Evolutionary conservation across 2,113 vertebrate genomes (phyloP).

Genomic region (Vulpes vulpes): DNA sequence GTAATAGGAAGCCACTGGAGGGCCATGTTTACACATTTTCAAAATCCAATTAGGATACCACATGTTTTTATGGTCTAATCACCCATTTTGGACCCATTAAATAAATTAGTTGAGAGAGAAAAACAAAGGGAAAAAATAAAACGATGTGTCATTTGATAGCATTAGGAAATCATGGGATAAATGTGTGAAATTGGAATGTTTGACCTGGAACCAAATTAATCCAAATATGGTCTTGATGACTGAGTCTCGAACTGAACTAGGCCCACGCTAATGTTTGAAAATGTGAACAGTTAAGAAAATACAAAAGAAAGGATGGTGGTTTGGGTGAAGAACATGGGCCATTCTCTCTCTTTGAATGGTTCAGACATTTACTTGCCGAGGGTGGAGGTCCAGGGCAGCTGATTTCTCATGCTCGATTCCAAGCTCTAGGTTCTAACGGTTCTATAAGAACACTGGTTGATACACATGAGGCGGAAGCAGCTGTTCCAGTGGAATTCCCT

Average conservation of each 20-base stretch:
- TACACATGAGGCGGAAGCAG: slow-evolving; percentile 69
- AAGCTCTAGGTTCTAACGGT: slow-evolving; percentile 38
- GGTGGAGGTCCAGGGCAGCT: slow-evolving; percentile 28
- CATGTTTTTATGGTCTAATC: slow-evolving; percentile 82
- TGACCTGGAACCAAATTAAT: slow-evolving; percentile 72
- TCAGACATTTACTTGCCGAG: background rate
- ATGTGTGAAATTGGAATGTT: slow-evolving; percentile 75
- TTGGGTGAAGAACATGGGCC: slow-evolving; percentile 39
- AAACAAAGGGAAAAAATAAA: slow-evolving; percentile 81
- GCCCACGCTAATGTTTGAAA: slow-evolving; percentile 41
- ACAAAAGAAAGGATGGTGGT: background rate
- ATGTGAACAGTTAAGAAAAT: background rate
- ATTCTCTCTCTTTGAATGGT: background rate
- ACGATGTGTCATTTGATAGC: slow-evolving; percentile 76
- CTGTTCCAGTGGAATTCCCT: slow-evolving; percentile 68
- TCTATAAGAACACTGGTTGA: slow-evolving; percentile 73
- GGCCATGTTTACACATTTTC: slow-evolving; percentile 81
- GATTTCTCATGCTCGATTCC: slow-evolving; percentile 48
- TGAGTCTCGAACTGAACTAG: slow-evolving; percentile 60
- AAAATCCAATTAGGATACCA: slow-evolving; percentile 83
- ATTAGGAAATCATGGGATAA: slow-evolving; percentile 77
- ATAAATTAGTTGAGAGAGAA: slow-evolving; percentile 81
- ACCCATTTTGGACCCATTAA: slow-evolving; percentile 82
- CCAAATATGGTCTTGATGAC: slow-evolving; percentile 69
- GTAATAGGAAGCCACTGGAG: slow-evolving; percentile 76